Evolutionary conservation across 2,113 vertebrate genomes (phyloP).

Genomic region (Cacatua alba): DNA sequence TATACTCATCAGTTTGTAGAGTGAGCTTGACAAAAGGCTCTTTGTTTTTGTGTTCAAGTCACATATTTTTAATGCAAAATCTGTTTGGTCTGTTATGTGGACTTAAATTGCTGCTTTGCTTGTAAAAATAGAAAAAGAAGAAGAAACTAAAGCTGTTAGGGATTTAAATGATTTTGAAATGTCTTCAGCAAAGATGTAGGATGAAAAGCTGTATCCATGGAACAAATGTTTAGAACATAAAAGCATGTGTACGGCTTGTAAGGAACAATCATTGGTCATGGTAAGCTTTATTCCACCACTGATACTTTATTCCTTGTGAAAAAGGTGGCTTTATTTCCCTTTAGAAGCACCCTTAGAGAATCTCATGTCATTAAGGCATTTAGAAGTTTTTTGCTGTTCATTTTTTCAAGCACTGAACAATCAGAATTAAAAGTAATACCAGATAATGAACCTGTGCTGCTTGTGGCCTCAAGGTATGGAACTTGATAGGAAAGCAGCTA

Average conservation of each 20-base stretch:
- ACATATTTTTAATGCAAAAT: slow-evolving; percentile 49
- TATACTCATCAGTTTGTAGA: slow-evolving; percentile 45
- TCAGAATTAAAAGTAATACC: slow-evolving; percentile 26
- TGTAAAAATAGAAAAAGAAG: slow-evolving; percentile 15
- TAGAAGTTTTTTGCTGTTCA: slow-evolving; percentile 15
- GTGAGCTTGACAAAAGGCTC: slow-evolving; percentile 36
- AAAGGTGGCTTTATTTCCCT: neutral
- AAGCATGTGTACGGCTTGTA: neutral
- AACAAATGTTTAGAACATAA: neutral
- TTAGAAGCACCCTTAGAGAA: neutral
- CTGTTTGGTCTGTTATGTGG: slow-evolving; percentile 27
- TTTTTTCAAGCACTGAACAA: slow-evolving; percentile 12
- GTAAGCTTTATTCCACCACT: neutral
- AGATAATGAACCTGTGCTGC: slow-evolving; percentile 30
- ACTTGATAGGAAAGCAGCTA: slow-evolving; percentile 26
- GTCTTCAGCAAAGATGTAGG: neutral
- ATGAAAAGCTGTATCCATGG: neutral
- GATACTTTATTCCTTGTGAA: neutral
- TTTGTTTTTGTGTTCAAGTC: slow-evolving; percentile 34
- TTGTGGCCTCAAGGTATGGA: slow-evolving; percentile 34
- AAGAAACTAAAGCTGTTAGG: slow-evolving; percentile 20
- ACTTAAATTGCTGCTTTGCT: slow-evolving; percentile 47
- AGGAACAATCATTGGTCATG: neutral
- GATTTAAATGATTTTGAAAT: slow-evolving; percentile 29
- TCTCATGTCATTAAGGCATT: neutral